Conservation (phyloP, 2,888 invertebrate species). For the Chrysina gloriosa region DNA sequence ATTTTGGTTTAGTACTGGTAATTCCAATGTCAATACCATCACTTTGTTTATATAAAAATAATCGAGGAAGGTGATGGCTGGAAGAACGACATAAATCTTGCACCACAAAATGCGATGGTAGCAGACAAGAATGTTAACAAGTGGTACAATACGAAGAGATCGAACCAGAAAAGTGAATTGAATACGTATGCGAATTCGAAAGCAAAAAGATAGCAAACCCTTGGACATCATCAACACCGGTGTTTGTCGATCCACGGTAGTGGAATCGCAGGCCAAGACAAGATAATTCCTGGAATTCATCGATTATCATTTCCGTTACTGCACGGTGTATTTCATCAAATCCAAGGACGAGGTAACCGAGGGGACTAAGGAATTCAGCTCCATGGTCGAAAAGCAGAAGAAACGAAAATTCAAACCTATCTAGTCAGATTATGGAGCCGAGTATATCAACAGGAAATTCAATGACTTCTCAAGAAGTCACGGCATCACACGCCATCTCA, state of each 20-base stretch:
- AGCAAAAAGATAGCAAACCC: constrained; percentile 36
- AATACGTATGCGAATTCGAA: too few relatives aligned
- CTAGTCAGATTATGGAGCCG: constrained; percentile 48
- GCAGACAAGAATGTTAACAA: too few relatives aligned
- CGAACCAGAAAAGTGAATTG: too few relatives aligned
- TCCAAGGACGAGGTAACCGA: constrained; percentile 49
- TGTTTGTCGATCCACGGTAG: constrained; percentile 47
- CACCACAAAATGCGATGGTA: neutral
- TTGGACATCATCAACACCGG: constrained; percentile 50
- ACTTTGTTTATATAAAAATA: too few relatives aligned
- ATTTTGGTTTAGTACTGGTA: too few relatives aligned
- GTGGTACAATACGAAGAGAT: too few relatives aligned
- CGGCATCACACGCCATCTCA: constrained; percentile 47
- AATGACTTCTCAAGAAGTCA: constrained; percentile 35
- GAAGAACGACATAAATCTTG: neutral
- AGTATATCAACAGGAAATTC: constrained; percentile 45
- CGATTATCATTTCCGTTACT: constrained; percentile 49
- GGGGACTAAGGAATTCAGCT: constrained; percentile 44
- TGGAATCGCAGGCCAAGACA: constrained; percentile 38
- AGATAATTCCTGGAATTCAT: constrained; percentile 51
- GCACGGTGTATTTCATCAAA: constrained; percentile 48
- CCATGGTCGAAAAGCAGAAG: constrained; percentile 50
- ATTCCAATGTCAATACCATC: too few relatives aligned
- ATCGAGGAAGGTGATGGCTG: constrained; percentile 51
- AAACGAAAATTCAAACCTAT: constrained; percentile 30